phyloP scores from a whole-genome alignment of 2,797 vertebrate species.

The Rhinatrema bivittatum region DNA sequence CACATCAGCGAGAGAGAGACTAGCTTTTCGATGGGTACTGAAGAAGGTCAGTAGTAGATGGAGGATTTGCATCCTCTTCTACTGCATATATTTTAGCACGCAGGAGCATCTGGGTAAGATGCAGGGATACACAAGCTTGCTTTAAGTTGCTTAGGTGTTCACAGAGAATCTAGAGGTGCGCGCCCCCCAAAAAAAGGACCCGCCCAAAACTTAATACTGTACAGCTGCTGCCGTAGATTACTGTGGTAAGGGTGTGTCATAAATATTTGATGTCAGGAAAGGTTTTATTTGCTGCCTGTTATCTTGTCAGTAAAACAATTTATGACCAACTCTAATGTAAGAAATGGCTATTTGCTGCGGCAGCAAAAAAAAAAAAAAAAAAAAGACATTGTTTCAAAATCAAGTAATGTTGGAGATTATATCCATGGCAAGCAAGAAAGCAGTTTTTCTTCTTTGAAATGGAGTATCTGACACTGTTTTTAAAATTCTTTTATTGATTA shows the following conservation, averaged over 20 bases:
- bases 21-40: conserved; percentile 43
- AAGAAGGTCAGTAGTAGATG: conserved; percentile 61
- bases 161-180: conserved; percentile 5
- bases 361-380: conserved; percentile 9
- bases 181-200: too few species aligned
- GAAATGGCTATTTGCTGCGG: too few species aligned
- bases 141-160: conserved; percentile 28
- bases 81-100: conserved; percentile 48
- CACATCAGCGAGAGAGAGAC: conserved; percentile 1
- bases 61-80: conserved; percentile 63
- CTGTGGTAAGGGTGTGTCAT: too few species aligned
- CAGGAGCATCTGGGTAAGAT: conserved; percentile 34
- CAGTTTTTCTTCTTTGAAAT: conserved; percentile 4
- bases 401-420: too few species aligned
- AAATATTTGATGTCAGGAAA: conserved; percentile 3
- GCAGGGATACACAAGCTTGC: too few species aligned
- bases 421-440: too few species aligned
- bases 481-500: too few species aligned
- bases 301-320: background rate
- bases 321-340: conserved; percentile 5
- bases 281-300: background rate
- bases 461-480: conserved; percentile 11
- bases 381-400: conserved; percentile 26
- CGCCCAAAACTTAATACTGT: too few species aligned
- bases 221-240: too few species aligned